A percentile compares a stretch with the other conserved stretches of the same genome.
These are phyloP conservation scores for Campopleginae sp. DNA, from an alignment of 2,888 invertebrate species.

Conservation along the genomic window DNA sequence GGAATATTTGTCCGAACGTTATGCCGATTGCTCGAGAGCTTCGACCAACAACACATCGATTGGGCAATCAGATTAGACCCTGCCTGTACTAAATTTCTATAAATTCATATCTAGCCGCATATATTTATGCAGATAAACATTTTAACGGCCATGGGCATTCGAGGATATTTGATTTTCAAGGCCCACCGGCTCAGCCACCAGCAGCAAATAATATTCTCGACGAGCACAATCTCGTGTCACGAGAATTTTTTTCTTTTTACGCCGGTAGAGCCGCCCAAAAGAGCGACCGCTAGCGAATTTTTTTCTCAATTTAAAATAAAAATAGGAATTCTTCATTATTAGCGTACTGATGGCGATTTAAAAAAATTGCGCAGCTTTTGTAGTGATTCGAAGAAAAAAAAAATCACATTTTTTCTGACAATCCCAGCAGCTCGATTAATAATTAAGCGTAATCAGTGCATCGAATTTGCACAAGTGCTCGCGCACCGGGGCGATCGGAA, in stretches of 20 bases:
- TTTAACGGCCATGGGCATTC: conserved; percentile 17
- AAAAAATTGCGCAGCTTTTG: not conserved
- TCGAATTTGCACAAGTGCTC: conserved; percentile 40
- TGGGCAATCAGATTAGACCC: conserved; percentile 47
- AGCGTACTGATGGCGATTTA: not conserved
- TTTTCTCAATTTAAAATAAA: not conserved
- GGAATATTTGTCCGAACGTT: conserved; percentile 28
- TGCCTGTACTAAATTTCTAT: not conserved
- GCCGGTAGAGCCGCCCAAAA: no score
- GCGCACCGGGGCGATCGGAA: not conserved
- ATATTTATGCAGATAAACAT: not conserved
- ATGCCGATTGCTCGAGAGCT: conserved; percentile 20
- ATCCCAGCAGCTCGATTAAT: not conserved
- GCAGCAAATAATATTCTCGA: conserved; percentile 11
- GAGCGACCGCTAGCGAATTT: no score
- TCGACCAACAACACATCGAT: conserved; percentile 24
- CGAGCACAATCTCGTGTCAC: not conserved
- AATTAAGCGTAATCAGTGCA: not conserved
- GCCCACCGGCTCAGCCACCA: not conserved
- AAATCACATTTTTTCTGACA: not conserved
- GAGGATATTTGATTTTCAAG: conserved; percentile 43
- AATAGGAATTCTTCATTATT: no score
- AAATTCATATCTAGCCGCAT: not conserved
- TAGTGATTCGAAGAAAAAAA: not conserved
- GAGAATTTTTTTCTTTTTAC: not conserved